Evolutionary conservation across 2,797 vertebrate genomes (phyloP), one percentile per base, ranked within the genome.

Genomic region (Hirundo rustica): DNA sequence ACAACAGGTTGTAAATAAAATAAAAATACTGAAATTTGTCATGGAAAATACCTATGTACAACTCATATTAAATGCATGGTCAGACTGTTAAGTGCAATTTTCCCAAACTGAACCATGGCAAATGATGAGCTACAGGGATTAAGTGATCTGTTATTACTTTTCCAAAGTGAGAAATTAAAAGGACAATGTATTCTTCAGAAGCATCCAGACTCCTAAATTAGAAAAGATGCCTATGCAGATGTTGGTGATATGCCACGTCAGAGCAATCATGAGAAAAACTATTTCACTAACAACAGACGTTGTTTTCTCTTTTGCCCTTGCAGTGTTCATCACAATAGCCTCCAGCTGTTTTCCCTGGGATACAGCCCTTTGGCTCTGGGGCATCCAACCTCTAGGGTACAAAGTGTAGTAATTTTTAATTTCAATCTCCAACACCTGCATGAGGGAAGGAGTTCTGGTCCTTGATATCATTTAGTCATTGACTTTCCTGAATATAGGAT

Each of bases 341-440:
- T 92, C 44, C 93, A 95, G 54, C 60, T 95, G 83, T 92, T 89
- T 96, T 95, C 47, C 51, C 44, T 77, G 44, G 50, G 80, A 75
- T 76, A 44, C 16, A 75, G 12, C 36, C n/a, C 47, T 80, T 22
- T 21, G 70, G 62, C 72, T 88, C 73, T 78, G 42, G 73, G 48
- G n/a, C 38, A 73, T 86, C 21, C 29, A 58, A 1, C 48, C 83
- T 88, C 73, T 25, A 58, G 40, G 40, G 48, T 48, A 79, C 17
- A 61, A 51, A 40, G 17, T 48, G 4, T 6, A 86, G 70, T 71
- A 92, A 86, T 89, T 94, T 82, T 93, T 88, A 66, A 95, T 86
- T 88, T 91, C 64, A 73, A 3, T 79, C 48, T 92, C 67, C 55
- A 85, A 47, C 92, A 95, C 67, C 88, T 96, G 92, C 85, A 48